A percentile compares a stretch with the other conserved stretches of the same genome.
Conservation (phyloP, 2,797 vertebrate genomes). For the Dipus sagitta region DNA sequence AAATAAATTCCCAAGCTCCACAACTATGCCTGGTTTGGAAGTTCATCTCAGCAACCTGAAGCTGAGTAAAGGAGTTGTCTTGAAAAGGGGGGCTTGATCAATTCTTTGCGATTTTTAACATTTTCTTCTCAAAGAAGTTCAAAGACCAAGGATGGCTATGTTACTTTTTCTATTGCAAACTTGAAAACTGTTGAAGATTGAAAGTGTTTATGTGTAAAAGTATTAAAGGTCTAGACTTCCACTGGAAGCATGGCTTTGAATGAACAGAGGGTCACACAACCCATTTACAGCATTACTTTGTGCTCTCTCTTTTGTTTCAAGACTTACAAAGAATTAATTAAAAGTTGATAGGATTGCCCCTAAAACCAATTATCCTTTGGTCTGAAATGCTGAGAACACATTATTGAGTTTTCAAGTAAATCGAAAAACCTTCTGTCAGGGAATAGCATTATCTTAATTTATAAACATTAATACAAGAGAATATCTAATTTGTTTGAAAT, state of each 20-base stretch:
- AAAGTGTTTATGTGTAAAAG: conserved; percentile 64
- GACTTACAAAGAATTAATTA: conserved; percentile 77
- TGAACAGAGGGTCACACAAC: conserved; percentile 58
- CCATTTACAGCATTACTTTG: conserved; percentile 64
- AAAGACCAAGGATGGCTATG: conserved; percentile 30
- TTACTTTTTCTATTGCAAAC: conserved; percentile 49
- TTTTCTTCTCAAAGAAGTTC: conserved; percentile 49
- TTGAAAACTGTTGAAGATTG: conserved; percentile 59
- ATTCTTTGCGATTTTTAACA: conserved; percentile 43
- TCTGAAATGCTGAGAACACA: conserved; percentile 69
- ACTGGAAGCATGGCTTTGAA: conserved; percentile 62
- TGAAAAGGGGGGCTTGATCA: too few species aligned
- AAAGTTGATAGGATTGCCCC: conserved; percentile 77
- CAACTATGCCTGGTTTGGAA: too few species aligned
- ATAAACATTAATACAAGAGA: conserved; percentile 74
- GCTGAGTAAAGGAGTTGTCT: too few species aligned
- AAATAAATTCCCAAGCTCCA: too few species aligned
- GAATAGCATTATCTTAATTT: conserved; percentile 73
- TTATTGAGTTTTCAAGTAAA: conserved; percentile 78
- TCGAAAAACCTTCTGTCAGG: conserved; percentile 59
- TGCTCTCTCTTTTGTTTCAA: conserved; percentile 70
- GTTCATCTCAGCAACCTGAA: too few species aligned
- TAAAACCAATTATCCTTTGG: conserved; percentile 75
- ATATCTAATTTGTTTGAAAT: conserved; percentile 67
- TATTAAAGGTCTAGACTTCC: conserved; percentile 62